Percentiles rank a stretch among this genome's conserved stretches.
phyloP scores from a whole-genome alignment of 2,888 invertebrate species.

The Drosophila meridionalis region DNA sequence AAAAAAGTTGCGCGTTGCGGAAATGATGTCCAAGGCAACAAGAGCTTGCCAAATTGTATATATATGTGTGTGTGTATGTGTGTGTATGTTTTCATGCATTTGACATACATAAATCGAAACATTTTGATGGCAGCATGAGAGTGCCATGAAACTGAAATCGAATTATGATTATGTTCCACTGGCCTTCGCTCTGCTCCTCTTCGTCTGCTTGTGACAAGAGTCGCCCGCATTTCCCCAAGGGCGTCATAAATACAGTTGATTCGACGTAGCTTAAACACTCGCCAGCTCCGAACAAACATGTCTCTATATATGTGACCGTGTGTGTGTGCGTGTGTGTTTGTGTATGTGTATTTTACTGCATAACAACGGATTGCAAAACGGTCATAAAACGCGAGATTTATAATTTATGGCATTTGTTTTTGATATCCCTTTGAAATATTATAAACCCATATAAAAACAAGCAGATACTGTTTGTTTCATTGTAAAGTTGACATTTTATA shows the following conservation, averaged over 20 bases:
- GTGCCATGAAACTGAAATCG: slow-evolving; percentile 39
- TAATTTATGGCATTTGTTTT: slow-evolving; percentile 21
- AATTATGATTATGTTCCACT: slow-evolving; percentile 43
- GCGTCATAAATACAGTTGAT: slow-evolving; percentile 47
- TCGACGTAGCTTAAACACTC: slow-evolving; percentile 17
- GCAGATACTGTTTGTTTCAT: not conserved
- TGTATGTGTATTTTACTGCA: slow-evolving; percentile 25
- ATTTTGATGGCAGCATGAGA: slow-evolving; percentile 35
- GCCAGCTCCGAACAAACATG: slow-evolving; percentile 8
- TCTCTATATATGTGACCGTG: not conserved
- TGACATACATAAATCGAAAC: slow-evolving; percentile 26
- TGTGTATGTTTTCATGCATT: not conserved
- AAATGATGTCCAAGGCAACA: slow-evolving; percentile 17
- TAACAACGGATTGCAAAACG: slow-evolving; percentile 32
- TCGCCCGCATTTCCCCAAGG: slow-evolving; percentile 13
- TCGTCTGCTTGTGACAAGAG: slow-evolving; percentile 2
- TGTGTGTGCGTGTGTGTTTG: not conserved
- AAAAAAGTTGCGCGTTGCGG: slow-evolving; percentile 25
- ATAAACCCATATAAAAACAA: not conserved
- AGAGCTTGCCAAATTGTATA: not conserved
- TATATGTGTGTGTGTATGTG: not conserved
- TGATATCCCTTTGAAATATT: slow-evolving; percentile 15
- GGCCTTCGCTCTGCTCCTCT: not conserved
- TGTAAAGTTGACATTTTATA: not conserved
- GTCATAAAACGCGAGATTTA: slow-evolving; percentile 40